Evolutionary conservation across 1,140 invertebrate species (phyloP).

Genomic region (Pseudomyrmex cubaensis): DNA sequence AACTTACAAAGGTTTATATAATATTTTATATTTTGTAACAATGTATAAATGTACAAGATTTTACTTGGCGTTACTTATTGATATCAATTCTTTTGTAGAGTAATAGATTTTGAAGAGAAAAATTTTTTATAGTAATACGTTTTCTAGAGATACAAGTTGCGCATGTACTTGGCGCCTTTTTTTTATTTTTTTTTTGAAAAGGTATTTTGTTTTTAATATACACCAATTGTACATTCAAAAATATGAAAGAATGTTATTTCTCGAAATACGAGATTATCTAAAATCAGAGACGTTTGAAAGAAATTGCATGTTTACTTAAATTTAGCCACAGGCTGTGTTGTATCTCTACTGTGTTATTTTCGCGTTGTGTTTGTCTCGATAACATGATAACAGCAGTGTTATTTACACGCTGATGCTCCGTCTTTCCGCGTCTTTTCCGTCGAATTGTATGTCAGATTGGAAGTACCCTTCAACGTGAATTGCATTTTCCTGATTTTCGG

Average conservation of each 20-base stretch:
- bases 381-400: slow-evolving; percentile 20
- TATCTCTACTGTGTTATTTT: not conserved
- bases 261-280: not conserved
- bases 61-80: no score
- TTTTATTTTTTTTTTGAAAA: no score
- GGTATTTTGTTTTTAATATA: no score
- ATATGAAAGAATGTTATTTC: not conserved
- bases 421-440: slow-evolving; percentile 24
- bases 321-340: slow-evolving; percentile 11
- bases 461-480: slow-evolving; percentile 38
- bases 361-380: not conserved
- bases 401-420: slow-evolving; percentile 2
- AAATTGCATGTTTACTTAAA: not conserved
- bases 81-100: no score
- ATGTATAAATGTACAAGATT: no score
- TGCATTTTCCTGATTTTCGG: slow-evolving; percentile 40
- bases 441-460: slow-evolving; percentile 37
- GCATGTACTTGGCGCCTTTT: no score
- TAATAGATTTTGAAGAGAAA: no score
- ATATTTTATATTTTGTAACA: no score
- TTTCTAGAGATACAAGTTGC: no score
- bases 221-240: not conserved
- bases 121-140: no score
- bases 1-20: no score
- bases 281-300: not conserved